Conservation (phyloP, 2,888 invertebrate genomes). For the Aleiodes alternator region DNA sequence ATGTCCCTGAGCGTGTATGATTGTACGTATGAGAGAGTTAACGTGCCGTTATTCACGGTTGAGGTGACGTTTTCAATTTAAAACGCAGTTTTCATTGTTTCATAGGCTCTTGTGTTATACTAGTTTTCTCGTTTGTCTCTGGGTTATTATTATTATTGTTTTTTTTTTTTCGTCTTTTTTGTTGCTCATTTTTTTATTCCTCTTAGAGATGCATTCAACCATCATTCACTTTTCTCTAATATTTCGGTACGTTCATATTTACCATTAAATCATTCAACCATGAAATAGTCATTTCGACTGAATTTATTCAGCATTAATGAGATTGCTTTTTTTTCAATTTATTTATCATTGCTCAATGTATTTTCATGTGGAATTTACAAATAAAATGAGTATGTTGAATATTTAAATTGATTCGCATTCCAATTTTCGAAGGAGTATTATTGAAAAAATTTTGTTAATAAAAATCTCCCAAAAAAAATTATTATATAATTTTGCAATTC, state of each 20-base stretch:
- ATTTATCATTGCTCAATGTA: too few species aligned
- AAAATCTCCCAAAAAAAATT: too few species aligned
- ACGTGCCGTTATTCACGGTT: slow-evolving; percentile 18
- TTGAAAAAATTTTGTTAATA: too few species aligned
- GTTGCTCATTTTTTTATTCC: too few species aligned
- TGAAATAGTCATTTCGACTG: background rate
- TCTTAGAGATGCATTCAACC: background rate
- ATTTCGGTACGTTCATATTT: slow-evolving; percentile 1
- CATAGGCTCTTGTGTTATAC: slow-evolving; percentile 8
- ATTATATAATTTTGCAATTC: too few species aligned
- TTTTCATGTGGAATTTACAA: too few species aligned
- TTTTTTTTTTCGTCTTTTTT: too few species aligned
- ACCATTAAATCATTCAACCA: background rate
- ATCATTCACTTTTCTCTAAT: background rate
- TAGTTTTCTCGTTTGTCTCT: background rate
- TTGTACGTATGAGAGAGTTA: background rate
- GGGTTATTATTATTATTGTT: background rate
- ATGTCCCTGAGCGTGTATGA: background rate
- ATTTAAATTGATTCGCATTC: too few species aligned
- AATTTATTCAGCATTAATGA: background rate
- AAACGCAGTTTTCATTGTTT: slow-evolving; percentile 12
- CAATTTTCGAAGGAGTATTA: too few species aligned
- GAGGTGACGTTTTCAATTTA: slow-evolving; percentile 22
- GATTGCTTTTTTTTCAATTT: too few species aligned
- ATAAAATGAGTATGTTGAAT: too few species aligned